Conservation (phyloP, 2,888 invertebrate species). For the Danaus chrysippus region DNA sequence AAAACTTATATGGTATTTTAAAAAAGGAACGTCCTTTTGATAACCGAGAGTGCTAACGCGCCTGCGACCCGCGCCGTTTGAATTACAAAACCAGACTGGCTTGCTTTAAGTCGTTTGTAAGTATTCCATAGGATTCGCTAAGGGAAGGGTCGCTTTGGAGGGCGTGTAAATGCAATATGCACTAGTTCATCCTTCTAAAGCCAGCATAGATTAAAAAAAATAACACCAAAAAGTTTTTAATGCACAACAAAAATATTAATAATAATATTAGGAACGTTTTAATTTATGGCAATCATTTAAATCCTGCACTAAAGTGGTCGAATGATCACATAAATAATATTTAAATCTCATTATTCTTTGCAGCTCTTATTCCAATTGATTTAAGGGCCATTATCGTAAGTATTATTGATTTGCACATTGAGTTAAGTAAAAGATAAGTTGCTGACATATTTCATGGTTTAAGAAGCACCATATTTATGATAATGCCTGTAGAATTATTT, state of each 20-base stretch:
- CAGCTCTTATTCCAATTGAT: slow-evolving; percentile 26
- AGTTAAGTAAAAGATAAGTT: slow-evolving; percentile 34
- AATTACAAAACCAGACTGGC: slow-evolving; percentile 76
- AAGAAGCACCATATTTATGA: slow-evolving; percentile 12
- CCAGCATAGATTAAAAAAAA: slow-evolving; percentile 36
- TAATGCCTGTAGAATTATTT: no score
- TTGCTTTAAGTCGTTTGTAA: slow-evolving; percentile 68
- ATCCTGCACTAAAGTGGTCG: slow-evolving; percentile 36
- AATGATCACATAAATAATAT: slow-evolving; percentile 41
- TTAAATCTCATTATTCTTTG: slow-evolving; percentile 36
- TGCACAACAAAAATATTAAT: slow-evolving; percentile 6
- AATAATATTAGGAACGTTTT: slow-evolving; percentile 14
- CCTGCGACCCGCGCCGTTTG: slow-evolving; percentile 68
- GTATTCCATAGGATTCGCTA: slow-evolving; percentile 76
- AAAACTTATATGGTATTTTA: slow-evolving; percentile 41
- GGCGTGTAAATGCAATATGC: slow-evolving; percentile 75
- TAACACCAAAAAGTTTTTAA: slow-evolving; percentile 31
- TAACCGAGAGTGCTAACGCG: slow-evolving; percentile 61
- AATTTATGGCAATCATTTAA: slow-evolving; percentile 51
- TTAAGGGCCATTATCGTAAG: not conserved
- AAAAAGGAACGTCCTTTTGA: slow-evolving; percentile 42
- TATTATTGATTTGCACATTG: slow-evolving; percentile 30
- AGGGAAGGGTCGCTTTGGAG: slow-evolving; percentile 76
- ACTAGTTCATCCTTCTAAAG: slow-evolving; percentile 66
- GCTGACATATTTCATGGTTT: slow-evolving; percentile 35